Evolutionary conservation across 2,888 invertebrate genomes (phyloP).

Genomic region (Cremastinae sp.): DNA sequence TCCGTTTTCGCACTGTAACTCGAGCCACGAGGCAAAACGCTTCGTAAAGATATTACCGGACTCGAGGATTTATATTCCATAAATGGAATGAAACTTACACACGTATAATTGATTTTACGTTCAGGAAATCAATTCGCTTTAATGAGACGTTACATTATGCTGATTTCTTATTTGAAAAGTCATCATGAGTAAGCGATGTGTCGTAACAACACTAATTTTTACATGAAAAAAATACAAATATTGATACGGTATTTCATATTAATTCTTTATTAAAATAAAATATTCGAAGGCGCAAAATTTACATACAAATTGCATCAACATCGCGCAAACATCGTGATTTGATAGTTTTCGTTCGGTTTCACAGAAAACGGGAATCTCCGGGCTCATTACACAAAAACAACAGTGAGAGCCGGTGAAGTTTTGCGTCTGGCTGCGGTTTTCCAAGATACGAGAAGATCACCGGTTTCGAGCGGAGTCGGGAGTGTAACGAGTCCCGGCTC

Average conservation of each 20-base stretch:
- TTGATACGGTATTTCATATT: too few relatives aligned
- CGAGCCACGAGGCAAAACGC: slow-evolving; percentile 26
- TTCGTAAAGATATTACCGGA: slow-evolving; percentile 28
- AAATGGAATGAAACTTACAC: slow-evolving; percentile 13
- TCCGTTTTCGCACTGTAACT: slow-evolving; percentile 19
- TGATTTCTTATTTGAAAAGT: too few relatives aligned
- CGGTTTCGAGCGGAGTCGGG: slow-evolving; percentile 73
- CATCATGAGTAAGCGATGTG: too few relatives aligned
- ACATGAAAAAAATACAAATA: too few relatives aligned
- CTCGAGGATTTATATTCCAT: slow-evolving; percentile 40
- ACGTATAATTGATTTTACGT: not conserved
- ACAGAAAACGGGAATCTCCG: slow-evolving; percentile 76
- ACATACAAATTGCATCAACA: too few relatives aligned
- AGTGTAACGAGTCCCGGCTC: slow-evolving; percentile 71
- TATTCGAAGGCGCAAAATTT: too few relatives aligned
- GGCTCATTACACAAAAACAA: slow-evolving; percentile 80
- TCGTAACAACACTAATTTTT: too few relatives aligned
- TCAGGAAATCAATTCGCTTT: too few relatives aligned
- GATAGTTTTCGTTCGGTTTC: slow-evolving; percentile 51
- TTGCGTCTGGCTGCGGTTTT: slow-evolving; percentile 82
- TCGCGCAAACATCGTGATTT: too few relatives aligned
- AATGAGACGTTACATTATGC: too few relatives aligned
- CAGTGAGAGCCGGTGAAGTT: slow-evolving; percentile 81
- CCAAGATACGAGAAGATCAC: slow-evolving; percentile 80
- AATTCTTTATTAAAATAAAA: too few relatives aligned